Evolutionary conservation across 2,888 invertebrate species (phyloP).

Genomic region (Eupithecia tripunctaria): DNA sequence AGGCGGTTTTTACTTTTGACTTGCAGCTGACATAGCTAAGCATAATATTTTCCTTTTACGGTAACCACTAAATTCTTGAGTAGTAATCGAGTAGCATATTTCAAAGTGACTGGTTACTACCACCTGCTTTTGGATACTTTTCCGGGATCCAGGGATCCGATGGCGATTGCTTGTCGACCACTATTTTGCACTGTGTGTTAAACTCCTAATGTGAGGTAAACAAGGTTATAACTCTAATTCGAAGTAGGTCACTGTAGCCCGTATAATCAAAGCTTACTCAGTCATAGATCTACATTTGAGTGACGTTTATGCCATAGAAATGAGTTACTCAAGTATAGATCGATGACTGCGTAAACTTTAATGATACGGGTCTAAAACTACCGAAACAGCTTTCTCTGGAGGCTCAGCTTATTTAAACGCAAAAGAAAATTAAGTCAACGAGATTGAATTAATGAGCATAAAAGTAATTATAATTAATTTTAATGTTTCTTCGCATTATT

Average conservation of each 20-base stretch:
- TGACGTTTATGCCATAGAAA: no score
- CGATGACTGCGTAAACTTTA: no score
- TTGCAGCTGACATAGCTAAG: background rate
- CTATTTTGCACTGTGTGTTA: background rate
- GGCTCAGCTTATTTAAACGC: slow-evolving; percentile 52
- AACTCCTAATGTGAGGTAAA: slow-evolving; percentile 37
- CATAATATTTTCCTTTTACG: background rate
- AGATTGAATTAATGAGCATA: slow-evolving; percentile 58
- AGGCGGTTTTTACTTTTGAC: background rate
- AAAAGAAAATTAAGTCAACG: slow-evolving; percentile 32
- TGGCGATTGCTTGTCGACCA: background rate
- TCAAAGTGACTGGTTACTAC: background rate
- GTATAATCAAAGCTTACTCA: no score
- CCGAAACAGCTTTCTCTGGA: slow-evolving; percentile 52
- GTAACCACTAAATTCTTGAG: background rate
- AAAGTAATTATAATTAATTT: slow-evolving; percentile 34
- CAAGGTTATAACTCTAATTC: slow-evolving; percentile 44
- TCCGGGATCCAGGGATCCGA: background rate
- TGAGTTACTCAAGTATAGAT: no score
- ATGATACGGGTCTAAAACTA: no score
- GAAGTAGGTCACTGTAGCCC: slow-evolving; percentile 58
- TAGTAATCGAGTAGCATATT: background rate
- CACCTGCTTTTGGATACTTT: background rate
- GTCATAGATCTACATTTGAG: no score
- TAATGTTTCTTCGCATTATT: slow-evolving; percentile 7